Evolutionary conservation across 2,888 invertebrate species (phyloP).

Genomic region (Eilema caniola): DNA sequence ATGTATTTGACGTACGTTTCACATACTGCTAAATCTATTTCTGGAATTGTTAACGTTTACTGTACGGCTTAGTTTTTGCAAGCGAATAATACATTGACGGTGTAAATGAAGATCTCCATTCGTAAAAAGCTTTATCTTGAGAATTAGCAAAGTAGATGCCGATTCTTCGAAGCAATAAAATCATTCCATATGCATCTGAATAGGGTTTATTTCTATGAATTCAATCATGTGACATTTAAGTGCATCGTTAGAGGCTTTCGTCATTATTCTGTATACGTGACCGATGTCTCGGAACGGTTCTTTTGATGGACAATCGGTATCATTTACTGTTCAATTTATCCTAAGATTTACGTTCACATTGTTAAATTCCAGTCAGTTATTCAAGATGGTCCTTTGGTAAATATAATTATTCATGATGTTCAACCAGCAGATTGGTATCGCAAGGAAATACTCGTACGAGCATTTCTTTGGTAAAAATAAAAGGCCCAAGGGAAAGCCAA

Average conservation of each 20-base stretch:
- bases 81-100: conserved; percentile 66
- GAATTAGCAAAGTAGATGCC: conserved; percentile 29
- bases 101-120: conserved; percentile 50
- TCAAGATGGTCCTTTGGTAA: conserved; percentile 52
- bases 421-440: conserved; percentile 11
- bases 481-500: too few relatives aligned
- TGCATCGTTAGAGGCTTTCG: conserved; percentile 68
- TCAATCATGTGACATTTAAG: conserved; percentile 61
- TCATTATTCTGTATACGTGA: conserved; percentile 68
- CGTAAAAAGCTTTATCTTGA: conserved; percentile 51
- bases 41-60: conserved; percentile 72
- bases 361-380: conserved; percentile 73
- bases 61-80: conserved; percentile 73
- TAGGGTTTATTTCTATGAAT: conserved; percentile 60
- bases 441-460: conserved; percentile 18
- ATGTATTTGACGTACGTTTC: conserved; percentile 74
- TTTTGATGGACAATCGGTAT: conserved; percentile 79
- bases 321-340: conserved; percentile 73
- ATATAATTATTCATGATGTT: conserved; percentile 49
- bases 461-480: too few relatives aligned
- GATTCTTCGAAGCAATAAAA: conserved; percentile 33
- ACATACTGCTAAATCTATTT: conserved; percentile 77
- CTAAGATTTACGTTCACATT: conserved; percentile 76
- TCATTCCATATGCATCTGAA: conserved; percentile 22
- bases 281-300: conserved; percentile 67